These are phyloP conservation scores for Loxodonta africana DNA, from an alignment of 2,113 vertebrate species.

Conservation along the genomic window DNA sequence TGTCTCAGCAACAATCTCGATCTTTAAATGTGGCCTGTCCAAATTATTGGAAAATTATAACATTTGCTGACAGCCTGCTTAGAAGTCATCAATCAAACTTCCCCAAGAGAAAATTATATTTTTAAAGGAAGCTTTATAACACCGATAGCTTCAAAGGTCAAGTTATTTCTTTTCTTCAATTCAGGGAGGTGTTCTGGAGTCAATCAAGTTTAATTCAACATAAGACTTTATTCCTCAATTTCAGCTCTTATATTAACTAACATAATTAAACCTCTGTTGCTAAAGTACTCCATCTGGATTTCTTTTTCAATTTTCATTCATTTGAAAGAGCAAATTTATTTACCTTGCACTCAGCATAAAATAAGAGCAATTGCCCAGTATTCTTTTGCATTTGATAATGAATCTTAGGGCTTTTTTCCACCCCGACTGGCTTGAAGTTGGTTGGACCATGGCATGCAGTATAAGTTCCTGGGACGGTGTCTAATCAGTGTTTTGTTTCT, in stretches of 20 bases:
- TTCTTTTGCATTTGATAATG: neutral
- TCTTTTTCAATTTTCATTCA: constrained; percentile 67
- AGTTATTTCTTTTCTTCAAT: constrained; percentile 67
- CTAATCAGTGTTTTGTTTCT: neutral
- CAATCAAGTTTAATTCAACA: constrained; percentile 82
- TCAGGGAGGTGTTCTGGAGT: constrained; percentile 78
- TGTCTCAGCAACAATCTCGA: constrained; percentile 20
- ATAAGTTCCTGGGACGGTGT: neutral
- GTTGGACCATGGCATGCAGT: accelerated
- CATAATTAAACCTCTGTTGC: constrained; percentile 80
- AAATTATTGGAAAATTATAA: constrained; percentile 74
- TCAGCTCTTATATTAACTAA: constrained; percentile 79
- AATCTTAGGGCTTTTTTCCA: neutral
- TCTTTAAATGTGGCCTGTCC: neutral
- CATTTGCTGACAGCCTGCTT: constrained; percentile 68
- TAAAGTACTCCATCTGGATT: constrained; percentile 72
- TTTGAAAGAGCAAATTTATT: constrained; percentile 74
- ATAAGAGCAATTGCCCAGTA: neutral
- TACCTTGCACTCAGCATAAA: constrained; percentile 59
- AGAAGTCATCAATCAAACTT: constrained; percentile 75
- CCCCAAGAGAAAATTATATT: constrained; percentile 61
- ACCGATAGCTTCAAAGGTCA: constrained; percentile 75
- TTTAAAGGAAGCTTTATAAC: constrained; percentile 74
- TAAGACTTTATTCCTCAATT: constrained; percentile 73
- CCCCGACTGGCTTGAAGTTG: neutral